A percentile compares a stretch with the other conserved stretches of the same genome.
phyloP scores from a whole-genome alignment of 2,888 invertebrate genomes.

The Flabesymbios commensalis region DNA sequence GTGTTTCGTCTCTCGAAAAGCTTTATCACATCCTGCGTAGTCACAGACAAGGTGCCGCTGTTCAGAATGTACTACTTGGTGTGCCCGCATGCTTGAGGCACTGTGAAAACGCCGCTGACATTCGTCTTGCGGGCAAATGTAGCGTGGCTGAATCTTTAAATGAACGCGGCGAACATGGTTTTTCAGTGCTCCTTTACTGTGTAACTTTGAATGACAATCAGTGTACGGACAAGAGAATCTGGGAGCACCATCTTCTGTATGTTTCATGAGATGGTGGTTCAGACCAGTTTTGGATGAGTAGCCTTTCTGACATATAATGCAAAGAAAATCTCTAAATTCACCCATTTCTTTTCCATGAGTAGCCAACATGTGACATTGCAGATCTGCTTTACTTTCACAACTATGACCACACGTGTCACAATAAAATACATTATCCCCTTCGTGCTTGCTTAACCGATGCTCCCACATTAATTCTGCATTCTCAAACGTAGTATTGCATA shows the following conservation, averaged over 20 bases:
- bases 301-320: slow-evolving; percentile 27
- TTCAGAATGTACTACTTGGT: slow-evolving; percentile 9
- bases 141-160: background rate
- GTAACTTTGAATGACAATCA: slow-evolving; percentile 12
- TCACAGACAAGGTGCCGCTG: slow-evolving; percentile 26
- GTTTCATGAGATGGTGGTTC: slow-evolving; percentile 26
- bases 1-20: slow-evolving; percentile 37
- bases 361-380: slow-evolving; percentile 24
- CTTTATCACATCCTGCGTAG: slow-evolving; percentile 33
- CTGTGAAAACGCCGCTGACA: slow-evolving; percentile 10
- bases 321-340: slow-evolving; percentile 20
- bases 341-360: slow-evolving; percentile 25
- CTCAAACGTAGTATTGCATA: slow-evolving; percentile 22
- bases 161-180: slow-evolving; percentile 25
- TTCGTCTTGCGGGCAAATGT: slow-evolving; percentile 8
- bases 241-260: slow-evolving; percentile 22
- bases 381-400: slow-evolving; percentile 11
- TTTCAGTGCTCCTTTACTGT: slow-evolving; percentile 17
- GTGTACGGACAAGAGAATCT: slow-evolving; percentile 22
- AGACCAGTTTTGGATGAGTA: slow-evolving; percentile 22
- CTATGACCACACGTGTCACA: slow-evolving; percentile 26
- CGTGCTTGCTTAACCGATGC: slow-evolving; percentile 17
- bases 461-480: slow-evolving; percentile 24
- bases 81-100: background rate
- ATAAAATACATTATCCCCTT: slow-evolving; percentile 10